Percentiles rank a stretch among this genome's conserved stretches.
phyloP scores from a whole-genome alignment of 2,888 invertebrate species.

The Calameuta filiformis region DNA sequence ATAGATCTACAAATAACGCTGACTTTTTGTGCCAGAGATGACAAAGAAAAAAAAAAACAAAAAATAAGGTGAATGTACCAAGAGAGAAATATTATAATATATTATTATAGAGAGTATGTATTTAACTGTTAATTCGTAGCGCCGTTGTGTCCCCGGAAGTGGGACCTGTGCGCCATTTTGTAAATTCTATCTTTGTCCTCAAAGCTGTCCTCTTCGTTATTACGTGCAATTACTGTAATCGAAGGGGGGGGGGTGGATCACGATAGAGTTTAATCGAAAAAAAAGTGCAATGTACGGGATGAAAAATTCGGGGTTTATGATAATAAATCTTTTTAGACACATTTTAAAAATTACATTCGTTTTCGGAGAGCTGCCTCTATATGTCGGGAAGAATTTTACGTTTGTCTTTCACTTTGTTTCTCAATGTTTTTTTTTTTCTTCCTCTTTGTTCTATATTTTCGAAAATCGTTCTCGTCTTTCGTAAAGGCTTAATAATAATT shows the following conservation, averaged over 20 bases:
- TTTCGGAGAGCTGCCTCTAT: not conserved
- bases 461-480: not conserved
- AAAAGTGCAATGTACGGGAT: not conserved
- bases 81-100: constrained; percentile 31
- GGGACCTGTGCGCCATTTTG: not conserved
- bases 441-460: not conserved
- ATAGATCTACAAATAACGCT: constrained; percentile 58
- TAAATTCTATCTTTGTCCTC: not conserved
- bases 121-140: constrained; percentile 5
- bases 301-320: not conserved
- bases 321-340: not conserved
- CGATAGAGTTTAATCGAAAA: too few relatives aligned
- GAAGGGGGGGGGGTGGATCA: not conserved
- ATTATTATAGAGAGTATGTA: constrained; percentile 37
- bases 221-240: not conserved
- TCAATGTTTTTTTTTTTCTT: not conserved
- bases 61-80: constrained; percentile 33
- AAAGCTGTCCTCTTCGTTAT: not conserved
- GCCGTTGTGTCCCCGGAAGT: not conserved
- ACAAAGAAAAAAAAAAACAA: not conserved
- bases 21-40: constrained; percentile 58
- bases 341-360: not conserved
- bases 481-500: not conserved
- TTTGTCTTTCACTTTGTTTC: not conserved
- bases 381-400: not conserved